Conservation (phyloP, 2,888 invertebrate genomes). For the Sycophila texana region DNA sequence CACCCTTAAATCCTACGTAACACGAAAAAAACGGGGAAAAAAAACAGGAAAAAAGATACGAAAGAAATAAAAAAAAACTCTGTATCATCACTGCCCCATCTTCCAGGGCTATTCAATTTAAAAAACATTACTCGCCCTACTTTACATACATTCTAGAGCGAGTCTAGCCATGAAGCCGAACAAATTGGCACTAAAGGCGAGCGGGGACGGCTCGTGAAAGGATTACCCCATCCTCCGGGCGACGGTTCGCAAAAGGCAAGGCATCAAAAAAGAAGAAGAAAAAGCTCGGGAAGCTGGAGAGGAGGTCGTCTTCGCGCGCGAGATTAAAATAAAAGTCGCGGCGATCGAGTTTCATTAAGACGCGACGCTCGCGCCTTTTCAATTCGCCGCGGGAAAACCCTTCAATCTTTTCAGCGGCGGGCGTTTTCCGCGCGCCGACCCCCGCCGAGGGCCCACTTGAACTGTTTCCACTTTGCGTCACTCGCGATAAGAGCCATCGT, state of each 20-base stretch:
- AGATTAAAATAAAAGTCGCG: constrained; percentile 20
- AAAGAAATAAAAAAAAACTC: too few relatives aligned
- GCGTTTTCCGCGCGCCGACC: constrained; percentile 41
- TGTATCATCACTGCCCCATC: too few relatives aligned
- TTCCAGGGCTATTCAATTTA: constrained; percentile 7
- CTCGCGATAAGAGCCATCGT: constrained; percentile 59
- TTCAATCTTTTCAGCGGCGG: constrained; percentile 36
- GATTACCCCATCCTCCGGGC: too few relatives aligned
- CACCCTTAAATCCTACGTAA: too few relatives aligned
- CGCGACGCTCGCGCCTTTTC: constrained; percentile 8
- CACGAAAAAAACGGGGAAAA: too few relatives aligned
- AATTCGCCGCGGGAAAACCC: constrained; percentile 37
- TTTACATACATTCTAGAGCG: neutral
- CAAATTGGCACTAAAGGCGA: constrained; percentile 18
- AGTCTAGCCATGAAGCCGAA: neutral
- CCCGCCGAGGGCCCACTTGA: constrained; percentile 61
- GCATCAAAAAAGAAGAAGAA: neutral
- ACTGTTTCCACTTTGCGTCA: constrained; percentile 64
- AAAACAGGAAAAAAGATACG: too few relatives aligned
- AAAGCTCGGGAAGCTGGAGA: neutral
- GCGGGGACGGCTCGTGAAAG: neutral
- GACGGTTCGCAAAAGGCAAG: neutral
- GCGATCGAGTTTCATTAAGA: constrained; percentile 44
- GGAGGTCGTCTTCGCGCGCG: neutral
- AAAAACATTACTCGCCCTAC: neutral